A percentile compares a stretch with the other conserved stretches of the same genome.
Evolutionary conservation across 2,888 invertebrate genomes (phyloP).

Genomic region (Nineta flava): DNA sequence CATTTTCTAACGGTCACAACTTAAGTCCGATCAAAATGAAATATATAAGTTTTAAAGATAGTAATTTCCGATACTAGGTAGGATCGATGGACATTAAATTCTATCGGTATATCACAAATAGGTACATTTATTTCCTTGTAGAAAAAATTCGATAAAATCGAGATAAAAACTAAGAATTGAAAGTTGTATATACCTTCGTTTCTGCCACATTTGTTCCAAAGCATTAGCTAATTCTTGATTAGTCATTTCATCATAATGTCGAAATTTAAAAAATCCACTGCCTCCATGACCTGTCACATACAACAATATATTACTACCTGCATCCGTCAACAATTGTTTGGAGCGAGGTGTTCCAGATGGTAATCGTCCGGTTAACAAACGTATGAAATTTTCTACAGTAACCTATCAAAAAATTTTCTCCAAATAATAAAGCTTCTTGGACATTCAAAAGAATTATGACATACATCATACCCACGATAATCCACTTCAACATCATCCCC

Average conservation of each 20-base stretch:
- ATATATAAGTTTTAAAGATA: no score
- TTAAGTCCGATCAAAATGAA: no score
- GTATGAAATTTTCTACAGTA: slow-evolving; percentile 96
- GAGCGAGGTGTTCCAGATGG: slow-evolving; percentile 88
- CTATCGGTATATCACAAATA: no score
- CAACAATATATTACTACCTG: slow-evolving; percentile 90
- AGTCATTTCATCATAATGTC: slow-evolving; percentile 97
- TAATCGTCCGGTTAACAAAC: slow-evolving; percentile 84
- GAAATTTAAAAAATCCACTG: slow-evolving; percentile 97
- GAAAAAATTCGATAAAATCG: no score
- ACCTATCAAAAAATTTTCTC: slow-evolving; percentile 47
- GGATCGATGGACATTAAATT: no score
- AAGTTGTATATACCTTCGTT: slow-evolving; percentile 91
- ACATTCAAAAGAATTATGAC: slow-evolving; percentile 7
- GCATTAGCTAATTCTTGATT: slow-evolving; percentile 98
- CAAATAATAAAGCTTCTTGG: no score
- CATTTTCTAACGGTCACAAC: no score
- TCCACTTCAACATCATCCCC: slow-evolving; percentile 99
- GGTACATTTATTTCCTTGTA: no score
- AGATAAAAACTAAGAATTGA: no score
- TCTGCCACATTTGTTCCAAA: slow-evolving; percentile 99
- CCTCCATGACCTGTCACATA: slow-evolving; percentile 96
- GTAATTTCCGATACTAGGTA: no score
- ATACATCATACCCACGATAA: slow-evolving; percentile 81
- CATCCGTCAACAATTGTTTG: slow-evolving; percentile 87